Percentiles rank a stretch among this genome's conserved stretches.
These are phyloP conservation scores for Amiota mariae DNA, from an alignment of 2,888 invertebrate genomes.

Conservation along the genomic window DNA sequence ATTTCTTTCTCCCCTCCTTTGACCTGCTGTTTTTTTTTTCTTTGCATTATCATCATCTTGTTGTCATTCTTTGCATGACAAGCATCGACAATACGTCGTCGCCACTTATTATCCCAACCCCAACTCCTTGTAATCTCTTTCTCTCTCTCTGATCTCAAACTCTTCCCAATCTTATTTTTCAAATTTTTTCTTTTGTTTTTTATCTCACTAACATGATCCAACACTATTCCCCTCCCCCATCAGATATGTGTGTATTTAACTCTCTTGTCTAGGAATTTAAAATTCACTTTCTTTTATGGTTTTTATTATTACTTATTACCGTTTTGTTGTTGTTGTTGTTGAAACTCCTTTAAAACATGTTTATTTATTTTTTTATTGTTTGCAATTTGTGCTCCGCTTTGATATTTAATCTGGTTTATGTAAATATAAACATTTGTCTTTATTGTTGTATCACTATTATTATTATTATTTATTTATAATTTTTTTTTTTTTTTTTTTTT, in stretches of 20 bases:
- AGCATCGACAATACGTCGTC: too few relatives aligned
- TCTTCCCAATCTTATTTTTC: too few relatives aligned
- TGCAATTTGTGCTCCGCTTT: conserved; percentile 17
- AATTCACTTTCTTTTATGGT: conserved; percentile 26
- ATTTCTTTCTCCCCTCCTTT: not conserved
- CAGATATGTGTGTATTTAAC: too few relatives aligned
- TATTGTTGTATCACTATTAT: not conserved
- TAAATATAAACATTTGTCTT: conserved; percentile 5
- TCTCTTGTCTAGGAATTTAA: conserved; percentile 7
- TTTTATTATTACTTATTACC: too few relatives aligned
- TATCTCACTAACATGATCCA: too few relatives aligned
- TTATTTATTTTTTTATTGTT: not conserved
- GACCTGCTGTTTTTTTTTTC: too few relatives aligned
- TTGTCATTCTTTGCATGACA: conserved; percentile 23
- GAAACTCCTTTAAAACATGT: not conserved
- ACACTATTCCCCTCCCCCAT: too few relatives aligned
- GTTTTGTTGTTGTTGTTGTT: conserved; percentile 25
- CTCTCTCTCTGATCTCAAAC: too few relatives aligned
- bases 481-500: too few relatives aligned
- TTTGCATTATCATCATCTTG: not conserved
- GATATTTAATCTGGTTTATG: conserved; percentile 26
- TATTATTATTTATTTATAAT: too few relatives aligned
- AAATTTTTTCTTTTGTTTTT: too few relatives aligned
- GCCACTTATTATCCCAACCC: not conserved
- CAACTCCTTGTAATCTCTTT: not conserved